Percentiles rank a stretch among this genome's conserved stretches.
phyloP scores from a whole-genome alignment of 2,797 vertebrate species.

The Pelobates cultripes region DNA sequence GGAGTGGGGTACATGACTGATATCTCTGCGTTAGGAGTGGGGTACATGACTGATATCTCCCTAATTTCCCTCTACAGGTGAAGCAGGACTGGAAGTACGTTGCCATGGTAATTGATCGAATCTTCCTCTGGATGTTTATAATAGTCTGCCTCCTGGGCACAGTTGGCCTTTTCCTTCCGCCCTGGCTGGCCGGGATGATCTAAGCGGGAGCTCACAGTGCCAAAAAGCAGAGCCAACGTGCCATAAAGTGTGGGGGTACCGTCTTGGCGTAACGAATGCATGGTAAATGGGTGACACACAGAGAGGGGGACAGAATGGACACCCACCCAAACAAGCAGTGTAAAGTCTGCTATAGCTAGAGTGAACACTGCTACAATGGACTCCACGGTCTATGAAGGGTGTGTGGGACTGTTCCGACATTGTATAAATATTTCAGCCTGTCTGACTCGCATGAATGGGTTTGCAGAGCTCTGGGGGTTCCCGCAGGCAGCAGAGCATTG shows the following conservation, averaged over 20 bases:
- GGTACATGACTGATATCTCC: neutral
- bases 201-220: constrained; percentile 61
- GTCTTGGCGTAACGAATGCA: constrained; percentile 25
- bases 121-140: constrained; percentile 96
- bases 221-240: neutral
- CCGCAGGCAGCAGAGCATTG: constrained; percentile 22
- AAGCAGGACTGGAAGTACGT: constrained; percentile 96
- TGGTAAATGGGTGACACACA: constrained; percentile 5
- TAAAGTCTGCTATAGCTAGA: neutral
- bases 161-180: constrained; percentile 90
- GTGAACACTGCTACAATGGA: neutral
- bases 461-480: constrained; percentile 9
- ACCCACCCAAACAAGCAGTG: neutral
- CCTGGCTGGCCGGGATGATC: constrained; percentile 95
- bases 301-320: neutral
- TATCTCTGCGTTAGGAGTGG: neutral
- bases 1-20: too few species aligned
- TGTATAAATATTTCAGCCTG: constrained; percentile 48
- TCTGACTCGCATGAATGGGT: constrained; percentile 41
- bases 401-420: constrained; percentile 26
- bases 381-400: neutral
- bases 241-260: constrained; percentile 8
- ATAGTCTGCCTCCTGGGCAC: constrained; percentile 91
- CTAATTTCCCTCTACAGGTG: constrained; percentile 70
- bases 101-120: constrained; percentile 94